Evolutionary conservation across 2,888 invertebrate genomes (phyloP).

Genomic region (Theretra japonica): DNA sequence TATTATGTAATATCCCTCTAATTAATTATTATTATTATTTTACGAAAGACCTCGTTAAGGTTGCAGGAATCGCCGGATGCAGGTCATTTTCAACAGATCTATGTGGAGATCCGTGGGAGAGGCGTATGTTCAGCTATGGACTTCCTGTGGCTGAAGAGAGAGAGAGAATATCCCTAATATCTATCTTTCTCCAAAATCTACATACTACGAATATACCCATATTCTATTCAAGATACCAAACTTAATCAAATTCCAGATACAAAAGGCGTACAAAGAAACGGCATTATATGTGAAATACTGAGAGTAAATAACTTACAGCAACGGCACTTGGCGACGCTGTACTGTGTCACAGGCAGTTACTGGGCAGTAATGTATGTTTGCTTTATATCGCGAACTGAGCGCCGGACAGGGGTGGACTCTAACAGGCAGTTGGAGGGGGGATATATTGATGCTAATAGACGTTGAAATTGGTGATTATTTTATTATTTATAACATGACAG

Average conservation of each 20-base stretch:
- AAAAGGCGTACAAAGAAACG: not conserved
- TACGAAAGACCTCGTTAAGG: no score
- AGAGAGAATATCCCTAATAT: no score
- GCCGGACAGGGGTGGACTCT: slow-evolving; percentile 41
- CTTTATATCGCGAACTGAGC: slow-evolving; percentile 55
- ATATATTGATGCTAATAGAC: not conserved
- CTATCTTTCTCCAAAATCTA: not conserved
- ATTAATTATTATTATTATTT: no score
- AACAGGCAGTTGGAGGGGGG: not conserved
- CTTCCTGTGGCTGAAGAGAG: no score
- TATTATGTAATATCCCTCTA: no score
- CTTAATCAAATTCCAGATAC: not conserved
- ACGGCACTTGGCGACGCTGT: slow-evolving; percentile 20
- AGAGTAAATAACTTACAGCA: slow-evolving; percentile 18
- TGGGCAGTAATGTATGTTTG: slow-evolving; percentile 57
- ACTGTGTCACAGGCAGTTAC: slow-evolving; percentile 53
- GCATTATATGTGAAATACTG: not conserved
- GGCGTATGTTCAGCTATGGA: no score
- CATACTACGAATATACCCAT: not conserved
- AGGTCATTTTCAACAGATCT: no score
- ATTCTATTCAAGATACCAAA: not conserved
- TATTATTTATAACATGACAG: no score
- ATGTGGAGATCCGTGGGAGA: no score
- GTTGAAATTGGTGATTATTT: no score
- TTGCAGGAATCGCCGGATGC: no score